Percentiles rank a stretch among this genome's conserved stretches.
Conservation (phyloP, 2,113 vertebrate genomes). For the Psophia crepitans region DNA sequence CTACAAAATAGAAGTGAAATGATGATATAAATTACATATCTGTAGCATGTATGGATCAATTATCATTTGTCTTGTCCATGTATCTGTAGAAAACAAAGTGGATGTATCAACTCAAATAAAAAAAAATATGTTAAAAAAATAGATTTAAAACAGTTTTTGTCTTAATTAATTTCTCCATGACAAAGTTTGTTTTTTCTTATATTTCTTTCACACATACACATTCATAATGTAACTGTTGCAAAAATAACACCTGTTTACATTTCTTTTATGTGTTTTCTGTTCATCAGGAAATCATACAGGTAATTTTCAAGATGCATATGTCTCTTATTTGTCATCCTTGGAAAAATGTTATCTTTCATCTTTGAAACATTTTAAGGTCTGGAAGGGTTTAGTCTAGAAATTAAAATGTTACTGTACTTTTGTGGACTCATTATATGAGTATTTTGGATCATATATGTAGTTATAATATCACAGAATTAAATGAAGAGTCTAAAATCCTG, state of each 20-base stretch:
- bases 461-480: not conserved
- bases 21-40: not conserved
- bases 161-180: not conserved
- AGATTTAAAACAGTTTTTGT: not conserved
- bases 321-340: not conserved
- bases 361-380: not conserved
- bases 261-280: not conserved
- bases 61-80: not conserved
- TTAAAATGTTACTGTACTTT: not conserved
- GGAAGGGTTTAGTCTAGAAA: not conserved
- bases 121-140: not conserved
- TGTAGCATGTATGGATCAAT: not conserved
- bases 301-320: not conserved
- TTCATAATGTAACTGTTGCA: not conserved
- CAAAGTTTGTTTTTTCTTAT: not conserved
- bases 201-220: not conserved
- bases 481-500: rapidly evolving
- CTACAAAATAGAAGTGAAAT: not conserved
- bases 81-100: not conserved
- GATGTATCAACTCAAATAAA: not conserved
- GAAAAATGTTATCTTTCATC: not conserved
- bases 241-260: not conserved
- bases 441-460: not conserved
- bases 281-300: not conserved
- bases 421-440: not conserved